A percentile compares a stretch with the other conserved stretches of the same genome.
These are phyloP conservation scores for Drosophila subquinaria DNA, from an alignment of 2,888 invertebrate species.

Conservation along the genomic window DNA sequence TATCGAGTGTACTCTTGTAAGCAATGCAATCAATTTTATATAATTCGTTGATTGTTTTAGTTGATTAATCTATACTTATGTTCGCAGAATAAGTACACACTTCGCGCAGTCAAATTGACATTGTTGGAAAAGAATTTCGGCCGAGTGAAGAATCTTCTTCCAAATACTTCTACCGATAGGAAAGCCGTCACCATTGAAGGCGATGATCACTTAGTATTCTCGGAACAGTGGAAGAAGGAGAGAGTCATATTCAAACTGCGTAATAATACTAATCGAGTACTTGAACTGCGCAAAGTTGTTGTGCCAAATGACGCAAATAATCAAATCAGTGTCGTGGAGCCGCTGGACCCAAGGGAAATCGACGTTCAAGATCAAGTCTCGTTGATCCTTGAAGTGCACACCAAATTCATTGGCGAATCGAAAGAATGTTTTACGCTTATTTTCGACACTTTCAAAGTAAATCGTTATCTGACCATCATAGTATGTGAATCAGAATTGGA, in stretches of 20 bases:
- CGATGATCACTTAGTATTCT: slow-evolving; percentile 84
- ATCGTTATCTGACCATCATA: slow-evolving; percentile 67
- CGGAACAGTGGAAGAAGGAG: slow-evolving; percentile 84
- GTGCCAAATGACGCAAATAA: slow-evolving; percentile 36
- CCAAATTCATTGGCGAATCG: slow-evolving; percentile 72
- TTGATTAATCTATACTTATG: not conserved
- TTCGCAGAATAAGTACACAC: slow-evolving; percentile 84
- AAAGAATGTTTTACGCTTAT: slow-evolving; percentile 64
- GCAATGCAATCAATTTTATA: slow-evolving; percentile 12
- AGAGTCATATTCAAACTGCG: slow-evolving; percentile 54
- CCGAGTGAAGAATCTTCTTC: not conserved
- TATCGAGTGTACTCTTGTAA: slow-evolving; percentile 89
- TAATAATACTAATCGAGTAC: slow-evolving; percentile 63
- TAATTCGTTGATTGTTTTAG: not conserved
- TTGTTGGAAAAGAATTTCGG: slow-evolving; percentile 65
- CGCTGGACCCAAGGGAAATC: slow-evolving; percentile 30
- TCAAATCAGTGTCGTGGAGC: slow-evolving; percentile 69
- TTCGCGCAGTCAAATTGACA: slow-evolving; percentile 78
- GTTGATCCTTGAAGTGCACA: slow-evolving; percentile 62
- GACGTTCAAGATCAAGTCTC: slow-evolving; percentile 4
- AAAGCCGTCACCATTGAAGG: slow-evolving; percentile 87
- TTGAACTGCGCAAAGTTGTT: slow-evolving; percentile 47
- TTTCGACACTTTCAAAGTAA: slow-evolving; percentile 72
- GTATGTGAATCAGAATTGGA: slow-evolving; percentile 71
- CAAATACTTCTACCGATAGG: not conserved